Evolutionary conservation across 2,113 vertebrate species (phyloP).

Genomic region (Vireo altiloquus): DNA sequence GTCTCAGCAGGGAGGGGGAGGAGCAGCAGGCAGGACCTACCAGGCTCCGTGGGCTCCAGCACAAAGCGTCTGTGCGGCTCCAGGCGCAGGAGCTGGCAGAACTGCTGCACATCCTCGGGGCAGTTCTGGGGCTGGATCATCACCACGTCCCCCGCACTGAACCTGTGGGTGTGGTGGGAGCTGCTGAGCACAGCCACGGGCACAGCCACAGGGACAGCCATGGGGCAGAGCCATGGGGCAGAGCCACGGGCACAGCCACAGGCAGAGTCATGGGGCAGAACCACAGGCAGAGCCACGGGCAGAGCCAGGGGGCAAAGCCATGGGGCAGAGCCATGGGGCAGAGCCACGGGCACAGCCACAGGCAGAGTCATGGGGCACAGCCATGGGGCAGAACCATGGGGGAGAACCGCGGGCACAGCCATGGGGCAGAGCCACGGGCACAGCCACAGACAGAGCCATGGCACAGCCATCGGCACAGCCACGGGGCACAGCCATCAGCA

Average conservation of each 20-base stretch:
- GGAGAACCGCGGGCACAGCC: too few species aligned
- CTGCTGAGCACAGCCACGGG: neutral
- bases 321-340: neutral
- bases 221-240: too few species aligned
- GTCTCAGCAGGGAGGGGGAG: neutral
- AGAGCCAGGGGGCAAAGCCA: too few species aligned
- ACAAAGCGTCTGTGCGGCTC: conserved; percentile 76
- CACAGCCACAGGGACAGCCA: neutral
- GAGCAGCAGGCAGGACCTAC: neutral
- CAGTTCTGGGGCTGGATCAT: conserved; percentile 84
- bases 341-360: neutral
- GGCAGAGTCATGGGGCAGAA: too few species aligned
- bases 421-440: too few species aligned
- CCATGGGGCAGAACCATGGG: too few species aligned
- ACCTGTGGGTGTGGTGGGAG: conserved; percentile 65
- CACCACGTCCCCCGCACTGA: conserved; percentile 82
- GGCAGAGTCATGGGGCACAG: neutral
- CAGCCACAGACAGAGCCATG: too few species aligned
- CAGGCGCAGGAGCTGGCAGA: conserved; percentile 82
- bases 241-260: too few species aligned
- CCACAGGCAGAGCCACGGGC: too few species aligned
- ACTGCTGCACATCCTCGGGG: conserved; percentile 70
- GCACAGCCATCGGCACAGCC: too few species aligned
- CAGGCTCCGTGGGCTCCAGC: conserved; percentile 70
- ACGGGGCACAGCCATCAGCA: neutral